Evolutionary conservation across 1,140 invertebrate species (phyloP).

Genomic region (Lithobius niger): DNA sequence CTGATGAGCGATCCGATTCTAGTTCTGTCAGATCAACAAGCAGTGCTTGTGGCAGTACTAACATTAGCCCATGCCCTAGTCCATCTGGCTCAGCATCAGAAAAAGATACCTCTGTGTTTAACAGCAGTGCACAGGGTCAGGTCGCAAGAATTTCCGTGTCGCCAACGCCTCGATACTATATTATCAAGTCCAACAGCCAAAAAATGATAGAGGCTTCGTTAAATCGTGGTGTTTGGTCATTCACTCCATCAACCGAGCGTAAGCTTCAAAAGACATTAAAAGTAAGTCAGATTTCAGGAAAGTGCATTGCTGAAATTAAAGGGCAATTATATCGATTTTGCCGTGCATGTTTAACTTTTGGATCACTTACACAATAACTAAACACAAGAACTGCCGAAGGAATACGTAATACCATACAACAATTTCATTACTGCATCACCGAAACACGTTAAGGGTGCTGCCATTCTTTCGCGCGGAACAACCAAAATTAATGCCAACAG

Average conservation of each 20-base stretch:
- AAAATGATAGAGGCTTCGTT: slow-evolving; percentile 36
- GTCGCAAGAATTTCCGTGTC: not conserved
- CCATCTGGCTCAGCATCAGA: slow-evolving; percentile 17
- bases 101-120: not conserved
- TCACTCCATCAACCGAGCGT: slow-evolving; percentile 32
- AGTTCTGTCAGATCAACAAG: slow-evolving; percentile 13
- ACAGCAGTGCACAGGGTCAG: too few relatives aligned
- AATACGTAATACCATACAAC: too few relatives aligned
- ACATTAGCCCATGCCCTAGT: slow-evolving; percentile 25
- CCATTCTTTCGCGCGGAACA: too few relatives aligned
- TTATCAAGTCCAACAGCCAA: slow-evolving; percentile 37
- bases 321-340: too few relatives aligned
- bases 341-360: too few relatives aligned
- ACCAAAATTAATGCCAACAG: too few relatives aligned
- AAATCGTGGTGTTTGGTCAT: slow-evolving; percentile 35
- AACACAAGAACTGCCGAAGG: too few relatives aligned
- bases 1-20: slow-evolving; percentile 17
- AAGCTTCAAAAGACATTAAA: slow-evolving; percentile 34
- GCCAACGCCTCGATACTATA: slow-evolving; percentile 28
- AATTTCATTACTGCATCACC: too few relatives aligned
- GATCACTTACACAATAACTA: too few relatives aligned
- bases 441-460: too few relatives aligned
- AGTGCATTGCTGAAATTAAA: not conserved
- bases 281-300: slow-evolving; percentile 24
- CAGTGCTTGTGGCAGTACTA: slow-evolving; percentile 18